A percentile compares a stretch with the other conserved stretches of the same genome.
phyloP scores from a whole-genome alignment of 2,888 invertebrate species.

The Lasioglossum zephyrum region DNA sequence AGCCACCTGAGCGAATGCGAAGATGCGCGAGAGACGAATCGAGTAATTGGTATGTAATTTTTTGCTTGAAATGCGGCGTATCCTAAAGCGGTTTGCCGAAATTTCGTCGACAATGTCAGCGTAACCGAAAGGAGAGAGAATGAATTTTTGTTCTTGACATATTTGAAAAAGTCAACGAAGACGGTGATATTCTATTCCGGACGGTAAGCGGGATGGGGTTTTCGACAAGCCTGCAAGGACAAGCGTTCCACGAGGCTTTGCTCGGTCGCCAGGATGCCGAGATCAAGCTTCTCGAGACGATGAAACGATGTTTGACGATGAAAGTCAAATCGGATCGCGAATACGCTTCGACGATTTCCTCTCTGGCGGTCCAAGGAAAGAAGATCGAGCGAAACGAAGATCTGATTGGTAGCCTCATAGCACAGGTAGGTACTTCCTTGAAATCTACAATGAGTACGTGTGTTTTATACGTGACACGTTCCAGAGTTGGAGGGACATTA shows the following conservation, averaged over 20 bases:
- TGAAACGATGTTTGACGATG: conserved; percentile 93
- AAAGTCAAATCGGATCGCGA: conserved; percentile 97
- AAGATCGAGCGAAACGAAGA: conserved; percentile 93
- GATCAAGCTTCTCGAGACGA: conserved; percentile 95
- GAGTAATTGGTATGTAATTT: conserved; percentile 26
- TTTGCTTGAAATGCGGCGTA: conserved; percentile 31
- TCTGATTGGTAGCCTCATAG: conserved; percentile 87
- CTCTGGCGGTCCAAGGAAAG: conserved; percentile 92
- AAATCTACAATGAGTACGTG: not conserved
- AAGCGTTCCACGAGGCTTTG: conserved; percentile 95
- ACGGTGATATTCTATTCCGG: conserved; percentile 33
- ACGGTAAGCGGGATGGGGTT: conserved; percentile 89
- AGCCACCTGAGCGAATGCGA: conserved; percentile 61
- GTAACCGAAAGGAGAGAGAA: conserved; percentile 35
- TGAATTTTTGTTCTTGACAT: conserved; percentile 48
- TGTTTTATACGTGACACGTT: conserved; percentile 14
- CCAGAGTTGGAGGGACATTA: conserved; percentile 92
- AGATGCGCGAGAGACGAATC: conserved; percentile 49
- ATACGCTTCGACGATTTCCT: conserved; percentile 93
- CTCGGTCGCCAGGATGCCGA: conserved; percentile 96
- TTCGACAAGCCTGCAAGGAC: conserved; percentile 93
- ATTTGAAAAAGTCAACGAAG: conserved; percentile 25
- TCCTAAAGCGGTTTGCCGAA: conserved; percentile 8
- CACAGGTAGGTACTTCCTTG: conserved; percentile 76
- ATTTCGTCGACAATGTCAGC: conserved; percentile 27